Base-by-base conservation (phyloP, 2,797 vertebrate species). In the Lagocephalus sceleratus region DNA sequence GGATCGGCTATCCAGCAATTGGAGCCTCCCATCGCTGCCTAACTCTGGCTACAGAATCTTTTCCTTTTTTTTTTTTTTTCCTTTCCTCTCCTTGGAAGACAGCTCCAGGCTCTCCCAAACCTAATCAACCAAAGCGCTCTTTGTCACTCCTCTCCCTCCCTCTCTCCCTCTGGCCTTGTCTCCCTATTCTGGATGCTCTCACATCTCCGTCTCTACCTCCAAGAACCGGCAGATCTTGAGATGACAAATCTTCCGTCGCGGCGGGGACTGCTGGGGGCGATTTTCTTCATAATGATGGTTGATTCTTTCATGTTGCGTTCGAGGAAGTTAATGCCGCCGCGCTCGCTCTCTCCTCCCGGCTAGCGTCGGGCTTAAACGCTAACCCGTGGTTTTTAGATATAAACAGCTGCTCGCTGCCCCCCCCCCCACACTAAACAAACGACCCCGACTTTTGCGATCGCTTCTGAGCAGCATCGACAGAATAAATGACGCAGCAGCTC, bases 21-120 rank as follows among this genome's bases (percentile, higher is more conserved):
- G 73, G 71, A 75, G 54, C 46, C 66, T 51, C 50, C 55, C 23
- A 7, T 50, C 2, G 47, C 68, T 54, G 66, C 66, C 60, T 60
- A 79, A 76, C 53, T 68, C 62, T n/a, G n/a, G n/a, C n/a, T n/a
- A n/a, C n/a, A n/a, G 47, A 45, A 10, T 78, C 56, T 62, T 79
- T 58, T 74, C 9, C 9, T 26, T 6, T 26, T 26, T 26, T 26
- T 26, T 26, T 26, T 3, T 3, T 26, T 26, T 26, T 3, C 9
- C 11, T 29, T 29, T 29, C 11, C 11, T 81, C 68, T 59, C 16
- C 60, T 47, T 61, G 42, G 65, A 55, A 74, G 54, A 72, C 38
- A 5, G 48, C 73, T 76, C 54, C 44, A 14, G 69, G 76, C 71
- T 73, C 41, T 71, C 69, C 78, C 75, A 71, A 72, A 81, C 55